phyloP scores from a whole-genome alignment of 2,113 vertebrate species.

The Sterrhoptilus dennistouni region DNA sequence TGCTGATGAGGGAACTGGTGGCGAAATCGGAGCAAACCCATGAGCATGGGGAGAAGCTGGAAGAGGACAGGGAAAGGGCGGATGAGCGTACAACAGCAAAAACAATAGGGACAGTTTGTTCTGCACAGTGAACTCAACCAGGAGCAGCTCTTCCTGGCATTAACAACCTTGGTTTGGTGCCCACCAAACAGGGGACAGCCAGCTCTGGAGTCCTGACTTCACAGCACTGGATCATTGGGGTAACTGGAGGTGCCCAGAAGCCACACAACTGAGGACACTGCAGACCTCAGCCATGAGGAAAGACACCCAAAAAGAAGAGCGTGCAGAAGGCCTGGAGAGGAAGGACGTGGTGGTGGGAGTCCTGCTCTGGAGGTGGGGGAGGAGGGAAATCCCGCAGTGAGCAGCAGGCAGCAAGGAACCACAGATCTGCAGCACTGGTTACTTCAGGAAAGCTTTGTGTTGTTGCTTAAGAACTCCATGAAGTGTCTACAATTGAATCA shows the following conservation, averaged over 20 bases:
- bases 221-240: fast-evolving
- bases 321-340: neutral
- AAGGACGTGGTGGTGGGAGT: fast-evolving
- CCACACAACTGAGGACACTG: fast-evolving
- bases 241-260: neutral
- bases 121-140: fast-evolving
- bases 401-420: neutral
- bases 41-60: neutral
- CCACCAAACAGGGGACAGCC: fast-evolving
- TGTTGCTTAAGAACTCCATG: neutral
- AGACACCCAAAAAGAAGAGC: neutral
- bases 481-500: neutral
- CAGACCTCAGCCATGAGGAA: neutral
- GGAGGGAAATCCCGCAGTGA: neutral
- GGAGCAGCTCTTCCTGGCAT: neutral
- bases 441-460: neutral
- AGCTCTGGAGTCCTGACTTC: neutral
- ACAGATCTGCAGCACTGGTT: fast-evolving
- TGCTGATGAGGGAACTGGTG: slow-evolving; percentile 22
- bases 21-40: slow-evolving; percentile 1
- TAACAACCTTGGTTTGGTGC: neutral
- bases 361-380: neutral
- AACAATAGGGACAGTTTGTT: neutral
- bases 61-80: neutral
- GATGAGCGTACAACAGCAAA: neutral